These are phyloP conservation scores for Sycophila texana DNA, from an alignment of 2,888 invertebrate species.

Conservation along the genomic window DNA sequence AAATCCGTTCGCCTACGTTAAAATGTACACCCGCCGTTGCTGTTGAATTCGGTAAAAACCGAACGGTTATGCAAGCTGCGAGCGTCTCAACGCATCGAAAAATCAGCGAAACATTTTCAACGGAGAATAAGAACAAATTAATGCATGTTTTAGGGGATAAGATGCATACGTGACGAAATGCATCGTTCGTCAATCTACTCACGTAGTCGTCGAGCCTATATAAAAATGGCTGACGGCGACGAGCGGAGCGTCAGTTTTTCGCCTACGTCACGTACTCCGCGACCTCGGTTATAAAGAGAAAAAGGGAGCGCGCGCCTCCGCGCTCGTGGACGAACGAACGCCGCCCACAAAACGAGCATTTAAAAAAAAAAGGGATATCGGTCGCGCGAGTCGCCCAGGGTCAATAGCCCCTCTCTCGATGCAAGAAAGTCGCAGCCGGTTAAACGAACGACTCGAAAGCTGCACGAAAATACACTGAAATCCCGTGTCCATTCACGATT, in stretches of 20 bases:
- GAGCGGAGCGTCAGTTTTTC: slow-evolving; percentile 53
- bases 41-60: background rate
- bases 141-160: background rate
- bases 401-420: slow-evolving; percentile 20
- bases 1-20: too few species aligned
- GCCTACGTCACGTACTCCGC: slow-evolving; percentile 14
- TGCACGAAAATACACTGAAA: background rate
- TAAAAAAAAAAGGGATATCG: slow-evolving; percentile 2
- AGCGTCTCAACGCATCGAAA: background rate
- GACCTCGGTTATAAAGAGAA: slow-evolving; percentile 2
- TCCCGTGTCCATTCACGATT: background rate
- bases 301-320: background rate
- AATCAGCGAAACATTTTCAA: background rate
- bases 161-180: slow-evolving; percentile 41
- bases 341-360: background rate
- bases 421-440: slow-evolving; percentile 16
- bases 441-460: slow-evolving; percentile 9
- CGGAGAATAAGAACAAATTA: background rate
- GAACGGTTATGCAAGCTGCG: background rate
- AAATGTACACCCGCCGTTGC: background rate
- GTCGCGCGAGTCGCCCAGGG: slow-evolving; percentile 18
- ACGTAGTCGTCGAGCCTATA: slow-evolving; percentile 51
- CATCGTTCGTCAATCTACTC: slow-evolving; percentile 51
- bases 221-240: slow-evolving; percentile 56
- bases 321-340: too few species aligned